Conservation (phyloP, 2,113 vertebrate species). For the Hypanus sabinus region DNA sequence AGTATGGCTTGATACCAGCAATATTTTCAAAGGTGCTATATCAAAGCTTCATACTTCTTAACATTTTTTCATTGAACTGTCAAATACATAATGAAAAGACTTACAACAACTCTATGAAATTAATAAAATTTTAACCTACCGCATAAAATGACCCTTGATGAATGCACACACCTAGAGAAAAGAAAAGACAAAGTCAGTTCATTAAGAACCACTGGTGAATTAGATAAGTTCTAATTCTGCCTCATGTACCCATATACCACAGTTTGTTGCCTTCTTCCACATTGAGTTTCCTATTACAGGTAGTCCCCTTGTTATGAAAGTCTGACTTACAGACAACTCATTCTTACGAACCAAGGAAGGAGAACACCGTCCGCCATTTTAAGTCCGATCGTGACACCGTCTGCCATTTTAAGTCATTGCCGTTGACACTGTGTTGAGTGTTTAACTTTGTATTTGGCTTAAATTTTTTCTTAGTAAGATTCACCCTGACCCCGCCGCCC, state of each 20-base stretch:
- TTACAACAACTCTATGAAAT: background rate
- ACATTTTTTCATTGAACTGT: background rate
- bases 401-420: no score
- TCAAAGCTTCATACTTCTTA: background rate
- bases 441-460: no score
- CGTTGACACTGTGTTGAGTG: no score
- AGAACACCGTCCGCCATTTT: no score
- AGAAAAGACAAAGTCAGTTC: constrained; percentile 32
- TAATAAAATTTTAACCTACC: constrained; percentile 63
- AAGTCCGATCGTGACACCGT: no score
- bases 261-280: background rate
- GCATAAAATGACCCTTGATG: constrained; percentile 63
- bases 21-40: background rate
- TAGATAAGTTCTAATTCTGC: background rate
- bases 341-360: no score
- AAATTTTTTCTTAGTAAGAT: no score
- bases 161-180: constrained; percentile 73
- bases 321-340: no score
- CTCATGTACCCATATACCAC: background rate
- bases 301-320: no score
- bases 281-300: background rate
- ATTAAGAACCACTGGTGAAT: background rate
- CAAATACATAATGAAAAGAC: background rate
- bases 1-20: background rate
- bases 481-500: no score